Evolutionary conservation across 2,888 invertebrate species (phyloP).

Genomic region (Heliconius ismenius): DNA sequence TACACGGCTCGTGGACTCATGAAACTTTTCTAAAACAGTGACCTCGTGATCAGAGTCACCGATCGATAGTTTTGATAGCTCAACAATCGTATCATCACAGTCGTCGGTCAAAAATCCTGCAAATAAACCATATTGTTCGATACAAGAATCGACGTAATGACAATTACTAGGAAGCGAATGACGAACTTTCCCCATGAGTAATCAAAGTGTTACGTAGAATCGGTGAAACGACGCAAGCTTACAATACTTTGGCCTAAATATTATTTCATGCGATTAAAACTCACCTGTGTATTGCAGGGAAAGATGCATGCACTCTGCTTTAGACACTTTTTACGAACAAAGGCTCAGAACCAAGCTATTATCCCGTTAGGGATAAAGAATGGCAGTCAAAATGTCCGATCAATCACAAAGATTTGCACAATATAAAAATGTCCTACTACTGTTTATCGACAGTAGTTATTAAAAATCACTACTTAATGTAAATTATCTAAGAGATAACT

Average conservation of each 20-base stretch:
- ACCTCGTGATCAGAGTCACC: constrained; percentile 72
- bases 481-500: constrained; percentile 57
- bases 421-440: constrained; percentile 55
- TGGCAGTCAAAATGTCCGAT: constrained; percentile 69
- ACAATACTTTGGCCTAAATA: constrained; percentile 36
- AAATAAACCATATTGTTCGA: constrained; percentile 42
- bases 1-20: constrained; percentile 67
- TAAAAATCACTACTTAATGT: constrained; percentile 59
- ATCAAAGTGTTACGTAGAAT: constrained; percentile 59
- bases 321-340: constrained; percentile 77
- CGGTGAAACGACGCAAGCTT: constrained; percentile 50
- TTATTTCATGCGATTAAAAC: constrained; percentile 46
- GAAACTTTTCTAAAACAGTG: constrained; percentile 71
- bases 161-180: constrained; percentile 73
- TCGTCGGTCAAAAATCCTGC: constrained; percentile 80
- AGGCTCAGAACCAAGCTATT: constrained; percentile 77
- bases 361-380: constrained; percentile 79
- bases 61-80: constrained; percentile 79
- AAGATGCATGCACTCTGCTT: constrained; percentile 83
- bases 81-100: constrained; percentile 82
- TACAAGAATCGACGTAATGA: constrained; percentile 51
- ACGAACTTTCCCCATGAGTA: constrained; percentile 76
- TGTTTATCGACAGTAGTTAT: constrained; percentile 60
- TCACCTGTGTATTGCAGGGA: constrained; percentile 80
- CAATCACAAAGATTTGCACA: constrained; percentile 60